Conservation (phyloP, 2,113 vertebrate genomes). For the Leptosomus discolor region DNA sequence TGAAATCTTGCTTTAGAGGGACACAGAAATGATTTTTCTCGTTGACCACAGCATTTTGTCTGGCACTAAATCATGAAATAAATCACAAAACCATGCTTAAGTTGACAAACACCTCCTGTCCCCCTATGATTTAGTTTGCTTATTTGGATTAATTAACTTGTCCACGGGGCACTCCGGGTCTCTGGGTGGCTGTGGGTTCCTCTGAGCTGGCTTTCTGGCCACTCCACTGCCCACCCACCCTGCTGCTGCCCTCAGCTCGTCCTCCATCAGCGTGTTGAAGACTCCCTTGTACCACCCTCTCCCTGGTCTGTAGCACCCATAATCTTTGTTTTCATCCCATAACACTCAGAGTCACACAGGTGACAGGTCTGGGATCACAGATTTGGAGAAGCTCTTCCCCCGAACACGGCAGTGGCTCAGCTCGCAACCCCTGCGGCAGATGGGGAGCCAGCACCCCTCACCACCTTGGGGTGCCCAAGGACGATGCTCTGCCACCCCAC, state of each 20-base stretch:
- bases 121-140: too few species aligned
- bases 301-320: background rate
- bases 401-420: accelerated
- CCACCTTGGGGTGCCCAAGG: accelerated
- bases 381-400: background rate
- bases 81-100: background rate
- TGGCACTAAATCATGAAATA: background rate
- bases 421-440: accelerated
- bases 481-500: accelerated
- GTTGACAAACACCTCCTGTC: background rate
- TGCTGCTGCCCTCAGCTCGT: background rate
- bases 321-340: accelerated
- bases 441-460: background rate
- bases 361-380: accelerated
- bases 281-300: accelerated
- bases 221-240: too few species aligned
- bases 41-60: background rate
- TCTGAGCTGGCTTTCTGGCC: accelerated
- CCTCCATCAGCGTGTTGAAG: accelerated
- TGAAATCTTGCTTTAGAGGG: background rate
- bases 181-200: accelerated
- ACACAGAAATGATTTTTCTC: accelerated
- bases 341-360: accelerated
- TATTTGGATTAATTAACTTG: background rate
- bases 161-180: accelerated